phyloP scores from a whole-genome alignment of 92 coral and sea anemone genomes.

The Zoanthus gigantus region DNA sequence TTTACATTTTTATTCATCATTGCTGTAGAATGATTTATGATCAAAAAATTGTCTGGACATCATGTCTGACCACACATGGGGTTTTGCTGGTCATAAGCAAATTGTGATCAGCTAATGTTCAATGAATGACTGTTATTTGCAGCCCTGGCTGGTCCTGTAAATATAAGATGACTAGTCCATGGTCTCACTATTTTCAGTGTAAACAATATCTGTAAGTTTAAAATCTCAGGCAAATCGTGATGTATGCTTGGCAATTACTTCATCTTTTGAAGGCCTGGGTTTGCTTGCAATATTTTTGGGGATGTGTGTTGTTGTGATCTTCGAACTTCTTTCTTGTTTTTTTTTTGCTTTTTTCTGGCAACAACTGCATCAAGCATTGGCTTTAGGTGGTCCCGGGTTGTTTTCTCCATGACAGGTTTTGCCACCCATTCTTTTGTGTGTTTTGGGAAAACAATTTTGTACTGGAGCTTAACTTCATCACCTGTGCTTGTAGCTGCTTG shows the following conservation, averaged over 20 bases:
- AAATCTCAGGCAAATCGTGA: constrained; percentile 48
- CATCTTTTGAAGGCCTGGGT: constrained; percentile 32
- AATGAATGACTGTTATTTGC: not conserved
- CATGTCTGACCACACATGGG: not conserved
- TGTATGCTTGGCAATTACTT: constrained; percentile 37
- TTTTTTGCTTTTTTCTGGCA: constrained; percentile 21
- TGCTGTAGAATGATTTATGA: not conserved
- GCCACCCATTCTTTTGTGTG: no score
- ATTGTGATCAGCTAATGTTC: not conserved
- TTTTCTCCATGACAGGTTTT: not conserved
- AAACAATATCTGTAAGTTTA: not conserved
- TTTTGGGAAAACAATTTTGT: constrained; percentile 51
- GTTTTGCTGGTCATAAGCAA: not conserved
- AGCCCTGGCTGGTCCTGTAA: not conserved
- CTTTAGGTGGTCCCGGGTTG: not conserved
- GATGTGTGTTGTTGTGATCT: constrained; percentile 15
- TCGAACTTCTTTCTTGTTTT: constrained; percentile 52
- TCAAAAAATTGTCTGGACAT: not conserved
- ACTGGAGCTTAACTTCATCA: constrained; percentile 41
- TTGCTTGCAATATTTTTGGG: constrained; percentile 47
- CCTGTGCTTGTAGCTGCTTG: constrained; percentile 48
- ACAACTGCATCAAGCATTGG: constrained; percentile 3
- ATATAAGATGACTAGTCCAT: not conserved
- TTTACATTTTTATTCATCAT: not conserved
- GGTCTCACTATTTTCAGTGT: not conserved